Evolutionary conservation across 2,113 vertebrate genomes (phyloP).

Genomic region (Sakesphorus luctuosus): DNA sequence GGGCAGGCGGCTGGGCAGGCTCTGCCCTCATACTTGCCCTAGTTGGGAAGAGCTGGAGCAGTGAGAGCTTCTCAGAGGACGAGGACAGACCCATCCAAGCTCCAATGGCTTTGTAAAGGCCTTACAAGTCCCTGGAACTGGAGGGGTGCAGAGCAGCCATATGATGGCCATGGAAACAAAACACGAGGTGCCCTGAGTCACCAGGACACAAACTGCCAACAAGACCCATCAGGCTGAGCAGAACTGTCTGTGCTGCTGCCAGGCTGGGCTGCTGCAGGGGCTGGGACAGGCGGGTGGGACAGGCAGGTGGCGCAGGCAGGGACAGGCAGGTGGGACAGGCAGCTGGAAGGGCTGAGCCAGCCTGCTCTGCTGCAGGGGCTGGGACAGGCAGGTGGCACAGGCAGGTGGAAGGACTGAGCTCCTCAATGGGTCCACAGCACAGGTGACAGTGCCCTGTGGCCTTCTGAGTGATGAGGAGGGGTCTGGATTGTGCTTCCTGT

Average conservation of each 20-base stretch:
- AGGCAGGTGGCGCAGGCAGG: accelerated
- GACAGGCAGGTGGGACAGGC: accelerated
- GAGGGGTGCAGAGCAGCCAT: accelerated
- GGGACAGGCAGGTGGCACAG: too few species aligned
- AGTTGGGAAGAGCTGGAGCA: not conserved
- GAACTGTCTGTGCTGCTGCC: not conserved
- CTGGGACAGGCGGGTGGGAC: accelerated
- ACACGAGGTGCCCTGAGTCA: accelerated
- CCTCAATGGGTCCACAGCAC: not conserved
- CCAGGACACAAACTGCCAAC: accelerated
- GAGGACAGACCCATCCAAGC: not conserved
- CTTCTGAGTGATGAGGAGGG: not conserved
- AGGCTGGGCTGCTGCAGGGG: too few species aligned
- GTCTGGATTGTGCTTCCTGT: not conserved
- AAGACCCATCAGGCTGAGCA: not conserved
- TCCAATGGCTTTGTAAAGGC: not conserved
- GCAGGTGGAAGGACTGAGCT: accelerated
- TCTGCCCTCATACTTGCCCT: not conserved
- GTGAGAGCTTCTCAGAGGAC: accelerated
- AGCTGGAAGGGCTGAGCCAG: accelerated
- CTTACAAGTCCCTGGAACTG: not conserved
- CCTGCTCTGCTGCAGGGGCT: too few species aligned
- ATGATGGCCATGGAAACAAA: accelerated
- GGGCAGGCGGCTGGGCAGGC: not conserved
- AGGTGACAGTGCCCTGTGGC: not conserved